These are phyloP conservation scores for Orthosia incerta DNA, from an alignment of 2,888 invertebrate species.

Conservation along the genomic window DNA sequence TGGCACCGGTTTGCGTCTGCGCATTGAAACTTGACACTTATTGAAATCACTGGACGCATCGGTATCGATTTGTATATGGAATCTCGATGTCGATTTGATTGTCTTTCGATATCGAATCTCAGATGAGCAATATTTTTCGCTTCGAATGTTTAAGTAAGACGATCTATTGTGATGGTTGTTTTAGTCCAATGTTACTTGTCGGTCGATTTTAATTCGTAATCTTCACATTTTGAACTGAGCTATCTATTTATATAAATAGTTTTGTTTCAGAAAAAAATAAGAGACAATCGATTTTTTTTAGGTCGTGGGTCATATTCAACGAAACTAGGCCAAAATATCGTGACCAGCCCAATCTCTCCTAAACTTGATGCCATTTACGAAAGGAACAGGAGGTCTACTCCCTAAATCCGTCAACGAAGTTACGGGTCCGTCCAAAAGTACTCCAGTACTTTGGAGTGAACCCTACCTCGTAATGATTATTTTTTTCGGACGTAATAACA, in stretches of 20 bases:
- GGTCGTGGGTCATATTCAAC: too few relatives aligned
- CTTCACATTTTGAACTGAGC: background rate
- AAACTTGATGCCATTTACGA: too few relatives aligned
- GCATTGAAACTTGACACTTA: constrained; percentile 55
- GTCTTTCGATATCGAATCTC: constrained; percentile 31
- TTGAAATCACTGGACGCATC: constrained; percentile 58
- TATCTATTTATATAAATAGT: background rate
- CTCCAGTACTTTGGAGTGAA: too few relatives aligned
- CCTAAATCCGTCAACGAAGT: too few relatives aligned
- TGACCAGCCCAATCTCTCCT: too few relatives aligned
- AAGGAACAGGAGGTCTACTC: too few relatives aligned
- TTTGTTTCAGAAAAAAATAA: background rate
- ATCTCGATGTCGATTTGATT: constrained; percentile 39
- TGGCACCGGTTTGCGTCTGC: constrained; percentile 44
- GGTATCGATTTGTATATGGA: constrained; percentile 53
- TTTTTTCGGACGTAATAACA: too few relatives aligned
- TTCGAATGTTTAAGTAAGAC: constrained; percentile 16
- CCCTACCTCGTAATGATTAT: too few relatives aligned
- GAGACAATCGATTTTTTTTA: background rate
- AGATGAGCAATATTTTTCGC: constrained; percentile 43
- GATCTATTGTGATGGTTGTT: background rate
- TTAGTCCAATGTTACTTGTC: background rate
- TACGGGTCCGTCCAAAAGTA: too few relatives aligned
- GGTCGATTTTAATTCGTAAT: background rate
- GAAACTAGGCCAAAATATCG: too few relatives aligned